phyloP scores from a whole-genome alignment of 2,797 vertebrate genomes.

The Neosilurus mollespiculum region DNA sequence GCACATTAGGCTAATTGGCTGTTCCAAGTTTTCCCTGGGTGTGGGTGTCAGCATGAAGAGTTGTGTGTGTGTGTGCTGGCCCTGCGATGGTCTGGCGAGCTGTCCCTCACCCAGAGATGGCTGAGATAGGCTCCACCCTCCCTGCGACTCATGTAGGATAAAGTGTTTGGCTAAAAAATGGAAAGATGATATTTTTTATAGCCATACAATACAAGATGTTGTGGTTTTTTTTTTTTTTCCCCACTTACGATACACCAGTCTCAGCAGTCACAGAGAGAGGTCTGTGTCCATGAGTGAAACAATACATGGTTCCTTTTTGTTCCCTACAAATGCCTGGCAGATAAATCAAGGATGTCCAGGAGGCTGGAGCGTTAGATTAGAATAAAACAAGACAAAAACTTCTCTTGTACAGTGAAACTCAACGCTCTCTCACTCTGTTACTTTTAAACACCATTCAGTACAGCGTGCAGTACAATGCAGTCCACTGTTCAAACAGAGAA shows the following conservation, averaged over 20 bases:
- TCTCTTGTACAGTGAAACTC: conserved; percentile 66
- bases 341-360: conserved; percentile 71
- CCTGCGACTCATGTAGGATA: too few species aligned
- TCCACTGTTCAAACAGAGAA: conserved; percentile 66
- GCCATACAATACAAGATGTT: background rate
- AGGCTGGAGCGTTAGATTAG: conserved; percentile 64
- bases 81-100: too few species aligned
- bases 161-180: too few species aligned
- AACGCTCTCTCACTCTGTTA: conserved; percentile 65
- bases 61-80: too few species aligned
- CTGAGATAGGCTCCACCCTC: too few species aligned
- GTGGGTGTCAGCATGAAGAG: too few species aligned
- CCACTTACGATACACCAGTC: background rate
- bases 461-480: conserved; percentile 65
- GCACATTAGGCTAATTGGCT: too few species aligned
- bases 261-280: background rate
- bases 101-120: too few species aligned
- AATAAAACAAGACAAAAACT: conserved; percentile 60
- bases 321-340: background rate
- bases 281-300: background rate
- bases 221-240: background rate
- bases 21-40: too few species aligned
- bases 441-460: conserved; percentile 57
- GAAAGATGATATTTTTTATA: background rate
- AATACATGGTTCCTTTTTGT: background rate